Evolutionary conservation across 2,113 vertebrate genomes (phyloP), one percentile per base, ranked within the genome.

Genomic region (Hyperopisus bebe): DNA sequence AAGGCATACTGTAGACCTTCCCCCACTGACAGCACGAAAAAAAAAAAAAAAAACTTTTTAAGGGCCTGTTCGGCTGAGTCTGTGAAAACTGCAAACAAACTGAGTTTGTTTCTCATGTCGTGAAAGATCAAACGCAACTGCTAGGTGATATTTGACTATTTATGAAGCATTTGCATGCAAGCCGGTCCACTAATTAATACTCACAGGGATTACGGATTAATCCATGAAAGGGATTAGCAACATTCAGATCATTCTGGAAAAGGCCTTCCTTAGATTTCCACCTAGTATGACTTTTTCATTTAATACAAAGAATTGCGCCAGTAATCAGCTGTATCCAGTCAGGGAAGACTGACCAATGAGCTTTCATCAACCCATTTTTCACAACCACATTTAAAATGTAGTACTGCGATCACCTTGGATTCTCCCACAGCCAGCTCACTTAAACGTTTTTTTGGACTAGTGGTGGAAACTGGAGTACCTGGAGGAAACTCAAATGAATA

Each of bases 91-190:
- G 82, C 44, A 0, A 53, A 39, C n/a, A 50, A 87, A 50, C 50
- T 87, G 85, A 19, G 85, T 87, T 51, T 31, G 85, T 35, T 27
- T 50, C 84, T 31, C 77, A 31, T 48, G 3, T 51, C 31, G 27
- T 50, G 24, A 35, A 84, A 87, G 50, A 87, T 87, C 48, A 87
- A 87, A 87, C 17, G 17, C 55, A 87, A 39, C 24, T 39, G 27
- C 85, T 13, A 55, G 50, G 48, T 87, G n/a, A 51, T 51, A 35
- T 24, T n/a, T 86, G 10, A 87, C 47, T 87, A 87, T 87, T 87
- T 31, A 87, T 87, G 87, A 88, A 62, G 31, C 50, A 55, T 88
- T 44, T 88, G 87, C 87, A 62, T 58, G 86, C 31, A 44, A 31
- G 53, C 46, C 35, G 46, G 35, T 44, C 87, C 55, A 62, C 53